Conservation (phyloP, 2,888 invertebrate species). For the Lumbricus terrestris region DNA sequence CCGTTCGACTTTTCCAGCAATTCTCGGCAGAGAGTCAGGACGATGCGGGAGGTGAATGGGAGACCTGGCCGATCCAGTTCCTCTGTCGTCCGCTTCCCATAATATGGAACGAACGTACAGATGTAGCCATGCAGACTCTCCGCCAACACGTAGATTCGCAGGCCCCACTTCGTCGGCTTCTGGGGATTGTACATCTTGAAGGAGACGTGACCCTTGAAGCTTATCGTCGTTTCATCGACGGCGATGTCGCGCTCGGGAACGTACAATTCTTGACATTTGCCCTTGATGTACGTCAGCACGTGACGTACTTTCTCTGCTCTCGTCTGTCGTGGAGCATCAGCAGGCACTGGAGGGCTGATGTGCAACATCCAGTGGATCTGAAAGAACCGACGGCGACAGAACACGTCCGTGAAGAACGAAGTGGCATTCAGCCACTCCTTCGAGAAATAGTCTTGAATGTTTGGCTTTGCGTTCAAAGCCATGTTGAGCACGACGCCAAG, state of each 20-base stretch:
- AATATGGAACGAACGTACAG: no score
- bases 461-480: background rate
- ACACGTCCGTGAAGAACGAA: background rate
- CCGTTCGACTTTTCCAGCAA: no score
- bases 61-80: no score
- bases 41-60: no score
- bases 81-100: no score
- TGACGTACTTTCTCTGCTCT: background rate
- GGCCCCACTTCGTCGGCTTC: background rate
- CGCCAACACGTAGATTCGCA: no score
- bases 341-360: background rate
- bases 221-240: background rate
- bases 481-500: background rate
- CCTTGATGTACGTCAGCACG: background rate
- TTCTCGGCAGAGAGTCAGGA: no score
- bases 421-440: background rate
- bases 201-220: no score
- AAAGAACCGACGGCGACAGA: background rate
- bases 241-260: background rate
- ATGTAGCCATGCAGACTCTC: no score
- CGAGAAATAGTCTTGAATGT: background rate
- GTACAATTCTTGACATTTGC: background rate
- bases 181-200: background rate
- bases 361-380: background rate
- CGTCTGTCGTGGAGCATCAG: background rate